Evolutionary conservation across 2,797 vertebrate genomes (phyloP), one percentile per base, ranked within the genome.

Genomic region (Fistularia tabacaria): DNA sequence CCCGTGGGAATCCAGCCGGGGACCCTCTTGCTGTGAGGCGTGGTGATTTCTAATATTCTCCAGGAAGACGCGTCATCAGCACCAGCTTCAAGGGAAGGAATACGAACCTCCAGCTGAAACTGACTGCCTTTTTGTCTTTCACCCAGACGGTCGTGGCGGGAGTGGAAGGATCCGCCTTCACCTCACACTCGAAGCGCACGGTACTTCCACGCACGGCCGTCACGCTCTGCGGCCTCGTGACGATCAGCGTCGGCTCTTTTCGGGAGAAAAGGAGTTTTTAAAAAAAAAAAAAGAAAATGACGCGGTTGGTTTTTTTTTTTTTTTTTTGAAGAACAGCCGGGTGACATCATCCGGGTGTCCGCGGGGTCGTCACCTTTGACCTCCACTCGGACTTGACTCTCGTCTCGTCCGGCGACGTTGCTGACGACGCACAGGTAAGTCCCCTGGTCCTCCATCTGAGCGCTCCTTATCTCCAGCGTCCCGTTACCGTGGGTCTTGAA

Each of bases 351-450:
- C 8, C 7, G 10, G n/a, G n/a, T n/a, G n/a, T n/a, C n/a, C n/a
- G 15, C 10, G 14, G 9, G 1, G 9, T 36, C 12, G 76, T 87
- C 73, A 98, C 97, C 97, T 97, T 99, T 99, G 80, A 99, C 94
- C 78, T 98, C 96, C 69, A 99, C 77, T 55, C 91, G 89, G 62
- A 95, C 91, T 66, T 95, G 93, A 72, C 89, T 94, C 79, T 99
- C 94, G 0, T 92, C 94, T 72, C 95, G 92, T 14, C 97, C 97
- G 61, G 97, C 90, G 48, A 96, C 88, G 74, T 97, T 99, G 82
- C 93, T 98, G 56, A 95, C 94, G 0, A 95, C 81, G 1, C 97
- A 99, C 12, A 93, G 76, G 54, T 98, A 99, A 38, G 91, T 93
- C 11, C 97, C 97, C 69, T 98, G 93, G 80, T 99, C 97, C 46